Conservation (phyloP, 2,888 invertebrate genomes). For the Drosophila kambysellisi region DNA sequence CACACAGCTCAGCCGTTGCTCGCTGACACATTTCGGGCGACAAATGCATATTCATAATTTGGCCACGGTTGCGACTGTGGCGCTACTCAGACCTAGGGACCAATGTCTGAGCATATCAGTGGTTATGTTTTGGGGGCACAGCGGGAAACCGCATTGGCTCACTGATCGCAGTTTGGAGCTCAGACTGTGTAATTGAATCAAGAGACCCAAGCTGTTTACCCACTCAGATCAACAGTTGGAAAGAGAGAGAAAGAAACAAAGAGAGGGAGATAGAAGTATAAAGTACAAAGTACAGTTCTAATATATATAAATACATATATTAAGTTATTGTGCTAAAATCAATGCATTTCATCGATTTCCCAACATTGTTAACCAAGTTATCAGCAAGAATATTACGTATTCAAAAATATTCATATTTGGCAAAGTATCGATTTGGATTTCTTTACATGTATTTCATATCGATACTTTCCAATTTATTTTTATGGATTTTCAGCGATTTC, state of each 20-base stretch:
- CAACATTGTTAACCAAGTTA: neutral
- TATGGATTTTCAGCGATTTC: neutral
- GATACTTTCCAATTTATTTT: neutral
- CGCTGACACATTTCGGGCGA: constrained; percentile 51
- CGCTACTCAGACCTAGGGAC: constrained; percentile 56
- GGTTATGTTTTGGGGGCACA: constrained; percentile 59
- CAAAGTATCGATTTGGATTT: neutral
- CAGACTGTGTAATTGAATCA: constrained; percentile 66
- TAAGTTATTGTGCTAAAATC: neutral
- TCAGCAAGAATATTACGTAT: neutral
- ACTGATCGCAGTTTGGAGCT: constrained; percentile 56
- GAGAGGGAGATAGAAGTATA: neutral
- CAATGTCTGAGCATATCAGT: constrained; percentile 60
- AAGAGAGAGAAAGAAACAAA: neutral
- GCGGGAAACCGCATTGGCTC: constrained; percentile 58
- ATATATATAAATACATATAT: neutral
- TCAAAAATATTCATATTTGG: neutral
- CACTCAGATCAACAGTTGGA: constrained; percentile 13
- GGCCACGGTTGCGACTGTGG: constrained; percentile 42
- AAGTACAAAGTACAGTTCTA: neutral
- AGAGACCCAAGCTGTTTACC: constrained; percentile 12
- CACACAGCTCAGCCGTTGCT: constrained; percentile 4
- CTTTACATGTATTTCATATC: neutral
- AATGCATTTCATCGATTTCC: neutral
- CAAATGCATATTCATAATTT: constrained; percentile 61